Percentiles rank a stretch among this genome's conserved stretches.
These are phyloP conservation scores for Kradibia gibbosae DNA, from an alignment of 1,140 invertebrate species.

Conservation along the genomic window DNA sequence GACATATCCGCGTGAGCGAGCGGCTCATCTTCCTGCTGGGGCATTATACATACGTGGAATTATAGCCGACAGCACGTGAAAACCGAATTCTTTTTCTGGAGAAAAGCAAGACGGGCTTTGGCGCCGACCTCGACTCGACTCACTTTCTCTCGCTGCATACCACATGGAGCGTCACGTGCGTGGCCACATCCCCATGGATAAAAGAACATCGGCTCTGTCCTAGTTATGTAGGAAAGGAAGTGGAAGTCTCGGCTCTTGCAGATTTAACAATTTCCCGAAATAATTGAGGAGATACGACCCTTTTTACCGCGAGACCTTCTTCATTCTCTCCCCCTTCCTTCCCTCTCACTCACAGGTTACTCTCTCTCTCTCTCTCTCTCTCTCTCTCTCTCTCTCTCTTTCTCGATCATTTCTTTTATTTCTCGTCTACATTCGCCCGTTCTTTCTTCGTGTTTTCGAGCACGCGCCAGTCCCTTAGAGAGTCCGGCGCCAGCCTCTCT, in stretches of 20 bases:
- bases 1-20: constrained; percentile 20
- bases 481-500: constrained; percentile 40
- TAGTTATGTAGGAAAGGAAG: no score
- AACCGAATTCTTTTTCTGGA: constrained; percentile 47
- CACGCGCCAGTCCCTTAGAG: constrained; percentile 13
- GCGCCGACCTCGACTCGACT: neutral
- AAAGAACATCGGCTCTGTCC: no score
- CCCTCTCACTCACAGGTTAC: neutral
- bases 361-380: neutral
- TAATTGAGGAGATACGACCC: constrained; percentile 55
- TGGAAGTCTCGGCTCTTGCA: constrained; percentile 32
- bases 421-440: no score
- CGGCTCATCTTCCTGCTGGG: constrained; percentile 46
- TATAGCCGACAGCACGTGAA: constrained; percentile 39
- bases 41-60: constrained; percentile 15
- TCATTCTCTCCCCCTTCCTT: neutral
- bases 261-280: constrained; percentile 62
- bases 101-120: constrained; percentile 32
- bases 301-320: constrained; percentile 32
- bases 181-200: neutral
- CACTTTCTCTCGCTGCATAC: neutral
- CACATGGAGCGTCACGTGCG: neutral
- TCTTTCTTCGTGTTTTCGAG: neutral
- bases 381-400: neutral
- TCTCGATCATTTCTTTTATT: no score